phyloP scores from a whole-genome alignment of 2,888 invertebrate species.

The Diploptera punctata region DNA sequence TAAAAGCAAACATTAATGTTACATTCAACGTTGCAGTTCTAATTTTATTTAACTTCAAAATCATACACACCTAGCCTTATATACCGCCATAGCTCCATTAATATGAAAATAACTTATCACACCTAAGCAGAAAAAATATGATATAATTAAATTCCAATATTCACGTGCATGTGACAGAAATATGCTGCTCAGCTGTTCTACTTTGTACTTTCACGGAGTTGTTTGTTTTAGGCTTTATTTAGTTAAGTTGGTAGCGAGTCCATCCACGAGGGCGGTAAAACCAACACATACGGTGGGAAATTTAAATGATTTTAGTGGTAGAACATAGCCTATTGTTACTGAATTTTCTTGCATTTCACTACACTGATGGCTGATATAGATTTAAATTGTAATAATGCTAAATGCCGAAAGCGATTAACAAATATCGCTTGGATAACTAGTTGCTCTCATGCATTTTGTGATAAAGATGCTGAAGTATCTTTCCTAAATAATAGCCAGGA shows the following conservation, averaged over 20 bases:
- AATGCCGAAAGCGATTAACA: constrained; percentile 52
- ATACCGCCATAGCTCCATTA: constrained; percentile 48
- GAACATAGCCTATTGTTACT: too few relatives aligned
- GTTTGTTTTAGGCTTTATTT: too few relatives aligned
- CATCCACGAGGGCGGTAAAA: too few relatives aligned
- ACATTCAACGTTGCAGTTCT: too few relatives aligned
- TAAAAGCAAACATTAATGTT: constrained; percentile 42
- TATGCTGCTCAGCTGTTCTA: too few relatives aligned
- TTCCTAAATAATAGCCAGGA: constrained; percentile 11
- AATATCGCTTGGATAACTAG: constrained; percentile 52
- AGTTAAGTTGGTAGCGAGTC: too few relatives aligned
- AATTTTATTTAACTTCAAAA: too few relatives aligned
- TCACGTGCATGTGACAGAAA: constrained; percentile 15
- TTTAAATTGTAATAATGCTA: constrained; percentile 53
- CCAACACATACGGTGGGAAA: too few relatives aligned
- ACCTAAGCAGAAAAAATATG: too few relatives aligned
- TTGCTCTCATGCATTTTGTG: constrained; percentile 49
- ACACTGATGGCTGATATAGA: constrained; percentile 47
- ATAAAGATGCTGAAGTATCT: constrained; percentile 45
- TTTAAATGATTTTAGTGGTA: too few relatives aligned
- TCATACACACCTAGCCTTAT: constrained; percentile 50
- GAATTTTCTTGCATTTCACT: too few relatives aligned
- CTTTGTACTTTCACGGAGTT: too few relatives aligned
- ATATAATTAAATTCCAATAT: background rate
- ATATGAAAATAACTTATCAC: background rate